Conservation (phyloP, 2,888 invertebrate species). For the Bombylius major region DNA sequence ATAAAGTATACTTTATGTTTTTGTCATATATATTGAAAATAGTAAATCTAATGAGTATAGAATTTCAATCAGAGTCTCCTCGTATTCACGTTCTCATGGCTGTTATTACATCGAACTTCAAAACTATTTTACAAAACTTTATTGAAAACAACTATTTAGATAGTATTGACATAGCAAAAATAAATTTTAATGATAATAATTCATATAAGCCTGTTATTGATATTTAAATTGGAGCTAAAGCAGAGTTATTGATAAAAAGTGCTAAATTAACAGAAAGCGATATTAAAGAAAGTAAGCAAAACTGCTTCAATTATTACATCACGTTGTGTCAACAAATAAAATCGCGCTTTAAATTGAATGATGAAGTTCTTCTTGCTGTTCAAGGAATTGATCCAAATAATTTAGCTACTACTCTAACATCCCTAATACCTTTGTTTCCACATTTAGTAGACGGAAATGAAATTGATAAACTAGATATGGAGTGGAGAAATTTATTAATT, state of each 20-base stretch:
- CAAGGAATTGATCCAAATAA: slow-evolving; percentile 1
- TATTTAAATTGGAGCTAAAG: slow-evolving; percentile 4
- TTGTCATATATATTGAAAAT: no score
- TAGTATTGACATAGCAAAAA: background rate
- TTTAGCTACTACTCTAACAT: background rate
- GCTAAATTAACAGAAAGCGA: background rate
- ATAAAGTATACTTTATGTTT: no score
- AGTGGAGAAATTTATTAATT: slow-evolving; percentile 3
- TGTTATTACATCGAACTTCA: background rate
- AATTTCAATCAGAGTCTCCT: background rate
- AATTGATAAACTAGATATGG: slow-evolving; percentile 2
- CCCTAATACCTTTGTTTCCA: slow-evolving; percentile 1
- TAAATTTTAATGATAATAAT: background rate
- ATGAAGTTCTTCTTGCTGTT: background rate
- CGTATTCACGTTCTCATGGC: slow-evolving; percentile 1
- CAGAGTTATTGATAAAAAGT: background rate
- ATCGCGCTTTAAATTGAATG: slow-evolving; percentile 1
- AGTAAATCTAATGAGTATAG: no score
- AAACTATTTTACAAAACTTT: slow-evolving; percentile 2
- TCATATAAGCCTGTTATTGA: background rate
- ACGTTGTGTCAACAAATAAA: background rate
- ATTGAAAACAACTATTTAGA: background rate
- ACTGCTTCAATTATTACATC: background rate
- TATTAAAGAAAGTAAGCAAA: background rate
- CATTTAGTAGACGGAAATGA: slow-evolving; percentile 1